Evolutionary conservation across 2,888 invertebrate genomes (phyloP).

Genomic region (Melipona beecheii): DNA sequence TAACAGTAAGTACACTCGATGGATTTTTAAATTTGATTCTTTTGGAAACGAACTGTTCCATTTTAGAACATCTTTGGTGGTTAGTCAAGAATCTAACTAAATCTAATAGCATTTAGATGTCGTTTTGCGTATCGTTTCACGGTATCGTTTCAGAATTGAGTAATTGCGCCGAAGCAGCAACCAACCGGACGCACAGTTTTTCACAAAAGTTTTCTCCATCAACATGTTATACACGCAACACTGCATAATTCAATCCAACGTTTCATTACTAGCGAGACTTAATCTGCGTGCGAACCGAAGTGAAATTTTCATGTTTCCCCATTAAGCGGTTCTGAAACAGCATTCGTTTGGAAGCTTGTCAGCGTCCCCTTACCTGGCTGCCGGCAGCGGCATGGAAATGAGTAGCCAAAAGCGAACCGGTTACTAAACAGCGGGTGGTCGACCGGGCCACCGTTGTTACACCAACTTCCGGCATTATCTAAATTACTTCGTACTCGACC

Average conservation of each 20-base stretch:
- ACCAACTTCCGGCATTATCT: constrained; percentile 77
- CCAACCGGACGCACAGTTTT: too few relatives aligned
- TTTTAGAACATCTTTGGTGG: too few relatives aligned
- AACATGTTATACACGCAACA: background rate
- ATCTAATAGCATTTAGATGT: too few relatives aligned
- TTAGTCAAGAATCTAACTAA: too few relatives aligned
- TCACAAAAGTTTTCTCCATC: too few relatives aligned
- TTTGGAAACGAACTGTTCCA: too few relatives aligned
- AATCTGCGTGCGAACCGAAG: too few relatives aligned
- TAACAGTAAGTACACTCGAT: too few relatives aligned
- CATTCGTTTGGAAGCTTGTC: background rate
- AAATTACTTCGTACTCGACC: constrained; percentile 74
- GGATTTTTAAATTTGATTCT: too few relatives aligned
- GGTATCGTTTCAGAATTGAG: too few relatives aligned
- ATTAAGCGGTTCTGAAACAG: background rate
- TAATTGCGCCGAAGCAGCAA: too few relatives aligned
- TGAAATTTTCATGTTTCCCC: background rate
- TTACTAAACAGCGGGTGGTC: constrained; percentile 55
- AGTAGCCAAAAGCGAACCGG: constrained; percentile 24
- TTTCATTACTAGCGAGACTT: background rate
- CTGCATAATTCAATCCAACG: background rate
- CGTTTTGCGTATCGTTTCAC: too few relatives aligned
- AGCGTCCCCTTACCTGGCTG: background rate
- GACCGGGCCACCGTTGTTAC: constrained; percentile 48
- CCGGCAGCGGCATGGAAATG: constrained; percentile 16